A percentile compares a stretch with the other conserved stretches of the same genome.
phyloP scores from a whole-genome alignment of 2,797 vertebrate species.

The Chelonia mydas region DNA sequence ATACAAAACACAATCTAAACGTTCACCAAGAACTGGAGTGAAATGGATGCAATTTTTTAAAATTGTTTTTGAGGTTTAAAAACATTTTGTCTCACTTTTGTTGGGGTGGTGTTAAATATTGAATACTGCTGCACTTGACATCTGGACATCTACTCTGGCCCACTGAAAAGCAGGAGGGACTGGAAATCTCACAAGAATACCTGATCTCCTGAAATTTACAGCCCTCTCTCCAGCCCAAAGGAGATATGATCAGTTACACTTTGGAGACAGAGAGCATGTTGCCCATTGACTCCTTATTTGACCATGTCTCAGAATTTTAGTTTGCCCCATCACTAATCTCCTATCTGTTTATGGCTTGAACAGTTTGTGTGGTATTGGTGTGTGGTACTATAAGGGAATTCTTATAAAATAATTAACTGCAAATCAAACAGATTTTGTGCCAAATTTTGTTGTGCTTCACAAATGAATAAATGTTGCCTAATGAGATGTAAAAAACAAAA shows the following conservation, averaged over 20 bases:
- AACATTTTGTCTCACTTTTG: not conserved
- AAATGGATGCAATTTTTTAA: slow-evolving; percentile 54
- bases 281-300: slow-evolving; percentile 4
- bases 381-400: slow-evolving; percentile 56
- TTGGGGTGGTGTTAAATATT: not conserved
- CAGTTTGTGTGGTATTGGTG: slow-evolving; percentile 57
- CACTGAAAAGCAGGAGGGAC: slow-evolving; percentile 5
- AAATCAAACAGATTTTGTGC: slow-evolving; percentile 47
- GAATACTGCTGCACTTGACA: not conserved
- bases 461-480: not conserved
- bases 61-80: slow-evolving; percentile 13
- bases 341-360: slow-evolving; percentile 65
- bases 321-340: slow-evolving; percentile 55
- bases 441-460: not conserved
- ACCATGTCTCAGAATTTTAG: slow-evolving; percentile 18
- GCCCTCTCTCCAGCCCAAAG: slow-evolving; percentile 49
- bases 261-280: not conserved
- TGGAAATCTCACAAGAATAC: not conserved
- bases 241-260: slow-evolving; percentile 6
- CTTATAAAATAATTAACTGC: slow-evolving; percentile 65
- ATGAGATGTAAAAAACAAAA: not conserved
- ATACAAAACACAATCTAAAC: not conserved
- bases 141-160: slow-evolving; percentile 28
- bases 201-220: slow-evolving; percentile 41
- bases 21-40: slow-evolving; percentile 40